phyloP scores from a whole-genome alignment of 2,113 vertebrate genomes.

The Sarotherodon lohbergeri region DNA sequence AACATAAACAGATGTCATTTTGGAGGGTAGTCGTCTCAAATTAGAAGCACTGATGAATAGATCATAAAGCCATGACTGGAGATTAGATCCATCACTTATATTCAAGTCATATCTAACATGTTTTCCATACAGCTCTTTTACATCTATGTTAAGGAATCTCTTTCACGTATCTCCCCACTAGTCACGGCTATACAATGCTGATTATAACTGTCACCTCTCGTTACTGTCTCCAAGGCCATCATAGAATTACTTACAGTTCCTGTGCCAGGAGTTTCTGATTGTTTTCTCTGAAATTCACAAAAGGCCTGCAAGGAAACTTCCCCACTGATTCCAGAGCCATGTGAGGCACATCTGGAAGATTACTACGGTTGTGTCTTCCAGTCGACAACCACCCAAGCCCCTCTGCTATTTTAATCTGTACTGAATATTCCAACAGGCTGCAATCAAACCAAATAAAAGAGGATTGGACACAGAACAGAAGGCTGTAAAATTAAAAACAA shows the following conservation, averaged over 20 bases:
- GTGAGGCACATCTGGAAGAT: constrained; percentile 67
- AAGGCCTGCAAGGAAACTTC: constrained; percentile 41
- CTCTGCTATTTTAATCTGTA: constrained; percentile 56
- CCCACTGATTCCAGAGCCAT: constrained; percentile 44
- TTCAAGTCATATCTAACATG: constrained; percentile 17
- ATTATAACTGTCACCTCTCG: constrained; percentile 57
- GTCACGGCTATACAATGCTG: constrained; percentile 22
- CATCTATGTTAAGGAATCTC: constrained; percentile 28
- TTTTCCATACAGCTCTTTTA: constrained; percentile 27
- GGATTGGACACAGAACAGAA: constrained; percentile 50
- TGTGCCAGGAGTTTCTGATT: constrained; percentile 54
- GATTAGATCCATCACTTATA: not conserved
- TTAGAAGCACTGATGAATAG: not conserved
- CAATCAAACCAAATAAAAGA: constrained; percentile 55
- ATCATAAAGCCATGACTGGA: not conserved
- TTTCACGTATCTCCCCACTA: constrained; percentile 26
- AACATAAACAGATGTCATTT: not conserved
- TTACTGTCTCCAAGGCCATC: constrained; percentile 51
- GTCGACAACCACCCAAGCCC: constrained; percentile 33
- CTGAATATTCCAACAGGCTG: constrained; percentile 55
- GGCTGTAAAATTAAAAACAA: constrained; percentile 44
- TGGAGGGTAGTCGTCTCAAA: not conserved
- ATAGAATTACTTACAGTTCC: constrained; percentile 43
- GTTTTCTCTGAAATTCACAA: constrained; percentile 55
- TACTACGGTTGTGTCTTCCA: constrained; percentile 31